phyloP scores from a whole-genome alignment of 2,113 vertebrate species.

The Furnarius figulus region DNA sequence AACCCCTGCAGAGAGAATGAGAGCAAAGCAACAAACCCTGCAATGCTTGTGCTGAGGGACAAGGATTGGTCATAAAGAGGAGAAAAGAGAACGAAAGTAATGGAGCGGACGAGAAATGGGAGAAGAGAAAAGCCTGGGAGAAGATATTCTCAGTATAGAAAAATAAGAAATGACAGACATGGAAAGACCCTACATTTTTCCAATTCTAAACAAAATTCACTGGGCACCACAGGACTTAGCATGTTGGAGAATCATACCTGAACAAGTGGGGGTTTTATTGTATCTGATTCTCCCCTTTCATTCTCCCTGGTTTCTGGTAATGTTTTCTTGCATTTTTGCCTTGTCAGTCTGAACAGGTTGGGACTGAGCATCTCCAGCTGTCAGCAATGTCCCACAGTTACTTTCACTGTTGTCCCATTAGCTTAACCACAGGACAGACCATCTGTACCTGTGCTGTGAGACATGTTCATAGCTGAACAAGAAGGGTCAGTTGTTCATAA shows the following conservation, averaged over 20 bases:
- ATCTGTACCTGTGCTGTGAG: not conserved
- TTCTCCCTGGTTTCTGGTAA: not conserved
- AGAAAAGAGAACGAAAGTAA: not conserved
- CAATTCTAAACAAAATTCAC: not conserved
- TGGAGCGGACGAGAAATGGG: not conserved
- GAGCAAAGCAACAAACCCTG: not conserved
- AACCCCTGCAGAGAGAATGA: not conserved
- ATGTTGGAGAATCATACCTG: not conserved
- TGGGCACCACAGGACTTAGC: not conserved
- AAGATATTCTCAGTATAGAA: not conserved
- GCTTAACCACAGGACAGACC: not conserved
- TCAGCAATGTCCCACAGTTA: not conserved
- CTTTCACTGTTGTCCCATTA: fast-evolving
- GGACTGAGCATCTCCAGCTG: not conserved
- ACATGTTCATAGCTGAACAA: not conserved
- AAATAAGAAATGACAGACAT: not conserved
- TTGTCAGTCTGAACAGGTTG: not conserved
- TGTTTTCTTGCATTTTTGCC: not conserved
- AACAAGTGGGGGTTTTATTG: not conserved
- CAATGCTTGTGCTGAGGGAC: not conserved
- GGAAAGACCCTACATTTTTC: not conserved
- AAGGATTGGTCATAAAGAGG: not conserved
- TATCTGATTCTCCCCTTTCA: not conserved
- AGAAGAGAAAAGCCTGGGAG: not conserved
- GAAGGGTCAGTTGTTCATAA: not conserved